Evolutionary conservation across 2,888 invertebrate genomes (phyloP).

Genomic region (Idaea dimidiata): DNA sequence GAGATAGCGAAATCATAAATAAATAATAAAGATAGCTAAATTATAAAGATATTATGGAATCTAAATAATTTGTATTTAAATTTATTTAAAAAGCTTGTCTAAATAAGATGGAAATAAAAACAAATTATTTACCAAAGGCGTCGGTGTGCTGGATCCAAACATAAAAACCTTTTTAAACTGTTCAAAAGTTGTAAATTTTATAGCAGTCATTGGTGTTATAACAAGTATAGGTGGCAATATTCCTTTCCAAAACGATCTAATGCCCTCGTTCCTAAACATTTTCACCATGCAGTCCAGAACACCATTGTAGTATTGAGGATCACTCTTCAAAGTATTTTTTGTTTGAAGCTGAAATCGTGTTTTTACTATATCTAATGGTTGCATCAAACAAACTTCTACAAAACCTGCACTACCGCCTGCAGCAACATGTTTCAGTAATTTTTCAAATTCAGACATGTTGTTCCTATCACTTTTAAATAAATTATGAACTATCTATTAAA

Average conservation of each 20-base stretch:
- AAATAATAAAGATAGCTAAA: no score
- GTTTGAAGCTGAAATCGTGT: slow-evolving; percentile 83
- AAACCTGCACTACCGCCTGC: slow-evolving; percentile 96
- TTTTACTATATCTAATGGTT: slow-evolving; percentile 96
- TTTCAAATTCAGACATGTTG: slow-evolving; percentile 66
- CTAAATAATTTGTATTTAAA: no score
- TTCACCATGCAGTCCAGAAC: slow-evolving; percentile 93
- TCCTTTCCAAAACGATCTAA: slow-evolving; percentile 94
- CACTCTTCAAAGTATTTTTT: slow-evolving; percentile 47
- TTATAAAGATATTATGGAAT: no score
- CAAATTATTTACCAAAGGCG: slow-evolving; percentile 82
- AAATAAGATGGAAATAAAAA: neutral
- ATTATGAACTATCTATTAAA: neutral
- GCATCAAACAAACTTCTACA: slow-evolving; percentile 97
- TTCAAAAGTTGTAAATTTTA: slow-evolving; percentile 97
- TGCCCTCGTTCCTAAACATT: slow-evolving; percentile 93
- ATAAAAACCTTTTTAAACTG: slow-evolving; percentile 93
- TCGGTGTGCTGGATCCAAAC: slow-evolving; percentile 87
- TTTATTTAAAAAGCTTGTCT: no score
- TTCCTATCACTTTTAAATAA: neutral
- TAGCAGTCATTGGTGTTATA: slow-evolving; percentile 96
- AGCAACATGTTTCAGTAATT: slow-evolving; percentile 84
- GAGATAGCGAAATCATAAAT: no score
- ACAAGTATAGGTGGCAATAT: slow-evolving; percentile 95
- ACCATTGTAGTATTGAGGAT: slow-evolving; percentile 86